phyloP scores from a whole-genome alignment of 2,797 vertebrate species.

The Myioborus miniatus region DNA sequence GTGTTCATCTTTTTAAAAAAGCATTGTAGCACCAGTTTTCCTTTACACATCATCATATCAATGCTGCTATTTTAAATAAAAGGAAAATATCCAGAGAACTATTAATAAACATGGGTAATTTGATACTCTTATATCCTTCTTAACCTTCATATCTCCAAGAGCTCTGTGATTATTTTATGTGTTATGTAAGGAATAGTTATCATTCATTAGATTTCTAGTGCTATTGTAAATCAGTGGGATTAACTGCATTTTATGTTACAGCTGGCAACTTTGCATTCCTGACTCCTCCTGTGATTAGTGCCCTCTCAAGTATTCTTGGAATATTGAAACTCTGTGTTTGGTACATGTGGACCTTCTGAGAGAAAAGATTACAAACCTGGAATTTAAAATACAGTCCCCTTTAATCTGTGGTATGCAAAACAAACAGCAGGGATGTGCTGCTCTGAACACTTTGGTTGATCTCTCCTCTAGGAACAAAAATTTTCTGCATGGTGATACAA shows the following conservation, averaged over 20 bases:
- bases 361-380: conserved; percentile 1
- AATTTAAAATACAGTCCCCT: background rate
- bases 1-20: background rate
- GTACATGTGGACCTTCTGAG: background rate
- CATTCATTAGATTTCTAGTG: conserved; percentile 44
- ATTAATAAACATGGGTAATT: conserved; percentile 42
- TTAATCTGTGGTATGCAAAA: background rate
- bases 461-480: background rate
- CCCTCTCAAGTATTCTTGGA: conserved; percentile 17
- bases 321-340: conserved; percentile 19
- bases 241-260: conserved; percentile 62
- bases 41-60: background rate
- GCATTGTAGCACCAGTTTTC: background rate
- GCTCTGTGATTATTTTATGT: conserved; percentile 50
- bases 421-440: background rate
- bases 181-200: conserved; percentile 32
- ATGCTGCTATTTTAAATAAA: background rate
- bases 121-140: conserved; percentile 21
- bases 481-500: background rate
- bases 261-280: conserved; percentile 39
- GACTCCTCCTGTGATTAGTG: conserved; percentile 27
- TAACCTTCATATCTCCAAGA: conserved; percentile 6
- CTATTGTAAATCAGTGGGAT: conserved; percentile 59
- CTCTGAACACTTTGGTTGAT: background rate
- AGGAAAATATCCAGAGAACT: conserved; percentile 18